These are phyloP conservation scores for Macaca nemestrina DNA, from an alignment of 2,113 vertebrate genomes.

Conservation along the genomic window DNA sequence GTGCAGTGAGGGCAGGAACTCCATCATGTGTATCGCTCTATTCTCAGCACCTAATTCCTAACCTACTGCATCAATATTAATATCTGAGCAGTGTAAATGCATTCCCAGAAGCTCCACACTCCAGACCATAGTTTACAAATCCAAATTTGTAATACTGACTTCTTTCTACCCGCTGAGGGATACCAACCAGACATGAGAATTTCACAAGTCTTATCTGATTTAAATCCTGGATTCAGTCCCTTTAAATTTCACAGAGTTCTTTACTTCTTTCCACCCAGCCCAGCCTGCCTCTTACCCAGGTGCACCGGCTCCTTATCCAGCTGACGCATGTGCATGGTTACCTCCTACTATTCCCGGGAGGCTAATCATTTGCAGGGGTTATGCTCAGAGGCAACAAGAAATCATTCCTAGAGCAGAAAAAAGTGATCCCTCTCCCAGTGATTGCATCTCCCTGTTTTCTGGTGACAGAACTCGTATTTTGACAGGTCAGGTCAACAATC, in stretches of 20 bases:
- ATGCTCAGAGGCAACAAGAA: neutral
- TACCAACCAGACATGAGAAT: neutral
- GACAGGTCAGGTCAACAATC: neutral
- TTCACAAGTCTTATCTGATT: neutral
- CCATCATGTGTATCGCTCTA: fast-evolving
- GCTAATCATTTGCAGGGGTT: neutral
- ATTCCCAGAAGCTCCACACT: neutral
- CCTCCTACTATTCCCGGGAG: neutral
- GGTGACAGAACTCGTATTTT: neutral
- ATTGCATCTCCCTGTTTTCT: neutral
- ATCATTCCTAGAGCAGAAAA: neutral
- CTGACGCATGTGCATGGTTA: fast-evolving
- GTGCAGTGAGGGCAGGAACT: neutral
- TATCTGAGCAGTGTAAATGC: neutral
- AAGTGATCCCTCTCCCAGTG: neutral
- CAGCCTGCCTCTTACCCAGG: neutral
- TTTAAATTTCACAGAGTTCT: neutral
- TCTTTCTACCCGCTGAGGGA: neutral
- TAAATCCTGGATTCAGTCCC: neutral
- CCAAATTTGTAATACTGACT: neutral
- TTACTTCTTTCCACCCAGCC: neutral
- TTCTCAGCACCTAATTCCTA: neutral
- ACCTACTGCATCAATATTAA: neutral
- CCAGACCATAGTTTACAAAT: neutral
- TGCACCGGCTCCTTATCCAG: neutral